phyloP scores from a whole-genome alignment of 2,797 vertebrate species.

The Scolopax bukidnonensis region DNA sequence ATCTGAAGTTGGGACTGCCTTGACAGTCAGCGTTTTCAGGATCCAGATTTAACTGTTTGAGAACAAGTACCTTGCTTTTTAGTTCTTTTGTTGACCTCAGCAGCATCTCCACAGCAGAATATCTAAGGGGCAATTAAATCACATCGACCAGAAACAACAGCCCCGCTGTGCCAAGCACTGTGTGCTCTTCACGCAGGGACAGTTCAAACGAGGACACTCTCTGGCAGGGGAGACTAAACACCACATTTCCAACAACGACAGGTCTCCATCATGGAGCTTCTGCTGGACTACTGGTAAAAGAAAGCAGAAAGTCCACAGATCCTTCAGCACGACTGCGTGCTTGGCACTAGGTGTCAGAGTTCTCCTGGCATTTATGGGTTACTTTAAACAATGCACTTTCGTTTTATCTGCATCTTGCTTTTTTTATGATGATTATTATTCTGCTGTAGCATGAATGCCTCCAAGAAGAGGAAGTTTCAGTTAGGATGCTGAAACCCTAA shows the following conservation, averaged over 20 bases:
- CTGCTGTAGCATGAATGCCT: slow-evolving; percentile 12
- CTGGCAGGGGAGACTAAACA: neutral
- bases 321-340: accelerated
- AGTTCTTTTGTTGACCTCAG: neutral
- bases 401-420: slow-evolving; percentile 19
- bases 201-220: accelerated
- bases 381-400: neutral
- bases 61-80: neutral
- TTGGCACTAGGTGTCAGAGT: neutral
- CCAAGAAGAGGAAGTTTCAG: slow-evolving; percentile 65
- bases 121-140: neutral
- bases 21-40: neutral
- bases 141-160: neutral
- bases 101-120: neutral
- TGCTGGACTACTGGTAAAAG: neutral
- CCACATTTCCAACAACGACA: neutral
- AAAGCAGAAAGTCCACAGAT: neutral
- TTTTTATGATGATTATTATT: slow-evolving; percentile 9
- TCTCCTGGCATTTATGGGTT: neutral
- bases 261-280: neutral
- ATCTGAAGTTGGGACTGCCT: neutral
- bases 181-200: neutral
- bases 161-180: neutral
- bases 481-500: slow-evolving; percentile 57
- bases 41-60: neutral